phyloP scores from a whole-genome alignment of 2,888 invertebrate genomes.

The Drosophila anomalata region DNA sequence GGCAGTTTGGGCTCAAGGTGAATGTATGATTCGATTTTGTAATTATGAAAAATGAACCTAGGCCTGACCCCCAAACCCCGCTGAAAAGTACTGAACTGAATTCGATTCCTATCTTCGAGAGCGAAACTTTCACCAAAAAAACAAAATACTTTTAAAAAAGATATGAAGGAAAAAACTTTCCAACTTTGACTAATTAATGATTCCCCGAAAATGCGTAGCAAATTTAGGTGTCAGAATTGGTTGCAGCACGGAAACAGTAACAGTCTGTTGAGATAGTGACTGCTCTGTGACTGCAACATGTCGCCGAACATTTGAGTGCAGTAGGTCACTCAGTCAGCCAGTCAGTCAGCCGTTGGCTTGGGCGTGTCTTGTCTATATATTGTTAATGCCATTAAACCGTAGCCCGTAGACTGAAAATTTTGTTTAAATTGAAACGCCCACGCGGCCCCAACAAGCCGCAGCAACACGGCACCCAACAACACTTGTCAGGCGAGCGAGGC shows the following conservation, averaged over 20 bases:
- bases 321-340: slow-evolving; percentile 50
- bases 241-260: slow-evolving; percentile 19
- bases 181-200: slow-evolving; percentile 68
- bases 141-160: slow-evolving; percentile 1
- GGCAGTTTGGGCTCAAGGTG: slow-evolving; percentile 78
- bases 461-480: slow-evolving; percentile 18
- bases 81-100: slow-evolving; percentile 21
- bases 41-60: slow-evolving; percentile 61
- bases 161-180: slow-evolving; percentile 21
- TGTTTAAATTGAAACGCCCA: slow-evolving; percentile 69
- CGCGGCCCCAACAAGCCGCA: slow-evolving; percentile 27
- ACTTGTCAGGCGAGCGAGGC: slow-evolving; percentile 42
- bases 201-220: slow-evolving; percentile 67
- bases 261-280: slow-evolving; percentile 2
- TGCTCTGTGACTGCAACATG: slow-evolving; percentile 49
- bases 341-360: slow-evolving; percentile 60
- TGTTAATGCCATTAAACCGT: slow-evolving; percentile 52
- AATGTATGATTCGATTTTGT: slow-evolving; percentile 58
- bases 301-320: slow-evolving; percentile 45
- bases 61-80: slow-evolving; percentile 27
- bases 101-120: slow-evolving; percentile 28
- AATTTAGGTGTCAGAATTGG: slow-evolving; percentile 62
- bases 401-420: slow-evolving; percentile 61
- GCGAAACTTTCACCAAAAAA: slow-evolving; percentile 60
- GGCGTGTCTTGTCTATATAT: slow-evolving; percentile 48